Conservation (phyloP, 1,140 invertebrate genomes). For the Drosophila teissieri region DNA sequence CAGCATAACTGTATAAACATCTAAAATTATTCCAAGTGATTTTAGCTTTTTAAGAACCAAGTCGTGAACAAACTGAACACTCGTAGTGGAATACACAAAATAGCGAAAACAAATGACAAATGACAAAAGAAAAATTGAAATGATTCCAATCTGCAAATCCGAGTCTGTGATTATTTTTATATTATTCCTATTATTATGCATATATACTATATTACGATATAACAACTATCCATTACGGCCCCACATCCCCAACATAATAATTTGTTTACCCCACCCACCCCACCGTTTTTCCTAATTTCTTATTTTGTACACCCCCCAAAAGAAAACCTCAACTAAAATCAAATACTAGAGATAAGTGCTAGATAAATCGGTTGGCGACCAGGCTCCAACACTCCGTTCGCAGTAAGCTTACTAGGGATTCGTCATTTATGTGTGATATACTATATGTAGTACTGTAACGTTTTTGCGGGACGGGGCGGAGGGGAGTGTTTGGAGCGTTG, state of each 20-base stretch:
- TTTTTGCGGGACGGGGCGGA: too few relatives aligned
- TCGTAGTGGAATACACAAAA: conserved; percentile 27
- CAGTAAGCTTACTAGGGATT: neutral
- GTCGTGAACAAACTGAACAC: conserved; percentile 21
- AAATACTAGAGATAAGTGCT: conserved; percentile 28
- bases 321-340: conserved; percentile 9
- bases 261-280: conserved; percentile 17
- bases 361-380: conserved; percentile 1
- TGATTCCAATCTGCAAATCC: conserved; percentile 52
- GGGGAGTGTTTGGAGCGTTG: conserved; percentile 12
- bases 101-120: conserved; percentile 15
- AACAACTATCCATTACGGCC: conserved; percentile 22
- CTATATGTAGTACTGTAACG: conserved; percentile 17
- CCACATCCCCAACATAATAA: conserved; percentile 23
- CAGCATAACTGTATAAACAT: conserved; percentile 41
- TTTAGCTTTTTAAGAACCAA: conserved; percentile 46
- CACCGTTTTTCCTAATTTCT: conserved; percentile 4
- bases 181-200: conserved; percentile 62
- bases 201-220: conserved; percentile 45
- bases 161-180: conserved; percentile 77
- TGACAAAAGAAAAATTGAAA: conserved; percentile 10
- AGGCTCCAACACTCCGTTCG: conserved; percentile 1
- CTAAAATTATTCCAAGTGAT: conserved; percentile 51
- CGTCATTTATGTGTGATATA: conserved; percentile 22
- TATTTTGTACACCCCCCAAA: conserved; percentile 32